phyloP scores from a whole-genome alignment of 2,888 invertebrate species.

The Acanthococcus lagerstroemiae region DNA sequence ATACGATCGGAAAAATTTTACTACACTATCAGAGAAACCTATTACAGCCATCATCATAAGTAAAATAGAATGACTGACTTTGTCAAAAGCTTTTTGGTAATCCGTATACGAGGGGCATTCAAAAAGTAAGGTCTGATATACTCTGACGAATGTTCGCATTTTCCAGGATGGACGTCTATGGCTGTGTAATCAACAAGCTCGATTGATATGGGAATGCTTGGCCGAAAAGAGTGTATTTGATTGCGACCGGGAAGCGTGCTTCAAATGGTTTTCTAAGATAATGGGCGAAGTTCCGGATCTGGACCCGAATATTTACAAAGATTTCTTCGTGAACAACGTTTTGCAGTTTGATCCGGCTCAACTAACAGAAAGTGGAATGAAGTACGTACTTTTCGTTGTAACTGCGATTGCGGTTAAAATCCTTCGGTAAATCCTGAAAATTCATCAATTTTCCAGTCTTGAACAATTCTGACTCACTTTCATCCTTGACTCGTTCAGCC shows the following conservation, averaged over 20 bases:
- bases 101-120: too few relatives aligned
- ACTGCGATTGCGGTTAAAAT: too few relatives aligned
- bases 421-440: too few relatives aligned
- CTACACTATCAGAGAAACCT: too few relatives aligned
- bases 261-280: conserved; percentile 94
- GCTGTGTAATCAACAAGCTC: conserved; percentile 93
- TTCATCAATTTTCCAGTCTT: too few relatives aligned
- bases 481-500: too few relatives aligned
- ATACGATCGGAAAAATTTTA: too few relatives aligned
- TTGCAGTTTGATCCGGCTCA: conserved; percentile 77
- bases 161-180: conserved; percentile 82
- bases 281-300: conserved; percentile 96
- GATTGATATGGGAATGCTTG: conserved; percentile 92
- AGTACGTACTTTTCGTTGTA: conserved; percentile 49
- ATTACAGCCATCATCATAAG: too few relatives aligned
- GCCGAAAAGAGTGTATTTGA: conserved; percentile 87
- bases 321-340: conserved; percentile 92
- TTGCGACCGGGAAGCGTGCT: conserved; percentile 90
- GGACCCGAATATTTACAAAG: conserved; percentile 88
- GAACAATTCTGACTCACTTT: too few relatives aligned
- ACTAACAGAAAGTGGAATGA: conserved; percentile 89
- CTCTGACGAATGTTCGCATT: conserved; percentile 33
- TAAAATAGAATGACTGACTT: too few relatives aligned
- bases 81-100: too few relatives aligned
- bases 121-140: too few relatives aligned